A percentile compares a stretch with the other conserved stretches of the same genome.
These are phyloP conservation scores for Melipona quadrifasciata DNA, from an alignment of 1,140 invertebrate species.

Conservation along the genomic window DNA sequence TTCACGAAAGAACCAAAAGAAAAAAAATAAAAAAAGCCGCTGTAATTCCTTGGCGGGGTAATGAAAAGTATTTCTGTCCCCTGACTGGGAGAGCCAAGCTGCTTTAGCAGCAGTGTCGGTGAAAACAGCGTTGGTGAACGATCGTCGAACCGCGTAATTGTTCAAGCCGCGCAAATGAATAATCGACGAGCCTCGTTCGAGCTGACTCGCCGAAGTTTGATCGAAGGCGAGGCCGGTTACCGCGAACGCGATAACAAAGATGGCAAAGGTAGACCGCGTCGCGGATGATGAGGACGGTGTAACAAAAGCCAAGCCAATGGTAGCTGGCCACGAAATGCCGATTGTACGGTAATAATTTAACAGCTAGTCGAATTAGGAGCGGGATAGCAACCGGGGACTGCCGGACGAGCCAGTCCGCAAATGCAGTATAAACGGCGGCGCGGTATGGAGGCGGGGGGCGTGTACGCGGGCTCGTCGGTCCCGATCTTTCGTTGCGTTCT, in stretches of 20 bases:
- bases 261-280: slow-evolving; percentile 1
- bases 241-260: neutral
- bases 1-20: too few relatives aligned
- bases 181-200: too few relatives aligned
- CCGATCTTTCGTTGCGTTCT: slow-evolving; percentile 57
- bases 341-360: slow-evolving; percentile 74
- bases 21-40: too few relatives aligned
- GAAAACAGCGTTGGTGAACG: too few relatives aligned
- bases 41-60: too few relatives aligned
- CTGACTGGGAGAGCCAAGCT: too few relatives aligned
- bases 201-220: neutral
- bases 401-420: slow-evolving; percentile 68
- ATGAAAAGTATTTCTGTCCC: too few relatives aligned
- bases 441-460: too few relatives aligned
- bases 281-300: slow-evolving; percentile 25
- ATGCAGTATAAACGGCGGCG: slow-evolving; percentile 51
- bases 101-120: too few relatives aligned
- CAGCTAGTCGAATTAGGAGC: slow-evolving; percentile 73
- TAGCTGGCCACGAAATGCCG: slow-evolving; percentile 67
- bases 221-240: neutral
- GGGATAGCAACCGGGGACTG: slow-evolving; percentile 63
- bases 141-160: too few relatives aligned
- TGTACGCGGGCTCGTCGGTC: slow-evolving; percentile 21
- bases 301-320: slow-evolving; percentile 52
- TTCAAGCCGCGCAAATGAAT: too few relatives aligned